Percentiles rank a stretch among this genome's conserved stretches.
Conservation (phyloP, 1,140 invertebrate species). For the Drosophila miranda region DNA sequence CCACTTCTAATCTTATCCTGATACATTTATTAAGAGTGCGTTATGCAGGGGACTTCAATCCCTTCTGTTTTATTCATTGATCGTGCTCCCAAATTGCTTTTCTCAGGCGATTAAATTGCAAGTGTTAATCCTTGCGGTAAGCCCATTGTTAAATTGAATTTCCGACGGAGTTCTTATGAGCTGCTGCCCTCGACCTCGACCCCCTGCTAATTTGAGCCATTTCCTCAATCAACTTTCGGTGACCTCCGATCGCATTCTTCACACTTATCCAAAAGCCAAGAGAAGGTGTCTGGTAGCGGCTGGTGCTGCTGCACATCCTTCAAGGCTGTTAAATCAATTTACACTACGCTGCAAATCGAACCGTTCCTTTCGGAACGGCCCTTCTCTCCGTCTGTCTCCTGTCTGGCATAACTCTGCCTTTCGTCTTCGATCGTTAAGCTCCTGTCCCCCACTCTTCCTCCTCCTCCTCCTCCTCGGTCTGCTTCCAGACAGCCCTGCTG, state of each 20-base stretch:
- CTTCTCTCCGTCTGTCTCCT: neutral
- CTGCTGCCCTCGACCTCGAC: conserved; percentile 18
- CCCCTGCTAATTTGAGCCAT: conserved; percentile 40
- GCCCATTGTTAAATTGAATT: conserved; percentile 28
- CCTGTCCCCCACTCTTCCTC: conserved; percentile 18
- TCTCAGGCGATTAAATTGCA: neutral
- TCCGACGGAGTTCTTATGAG: conserved; percentile 1
- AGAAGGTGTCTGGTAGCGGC: conserved; percentile 43
- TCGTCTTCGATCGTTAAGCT: conserved; percentile 60
- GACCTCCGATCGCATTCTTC: conserved; percentile 58
- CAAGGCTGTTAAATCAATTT: conserved; percentile 79
- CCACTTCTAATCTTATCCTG: too few relatives aligned
- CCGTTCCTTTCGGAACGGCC: neutral
- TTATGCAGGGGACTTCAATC: too few relatives aligned
- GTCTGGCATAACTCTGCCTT: conserved; percentile 69
- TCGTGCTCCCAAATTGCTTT: too few relatives aligned
- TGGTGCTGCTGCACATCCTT: conserved; percentile 68
- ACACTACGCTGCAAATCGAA: conserved; percentile 41
- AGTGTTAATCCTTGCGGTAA: neutral
- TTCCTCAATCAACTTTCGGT: conserved; percentile 52
- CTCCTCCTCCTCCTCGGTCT: neutral
- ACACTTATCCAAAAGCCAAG: conserved; percentile 43
- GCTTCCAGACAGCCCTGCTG: conserved; percentile 2
- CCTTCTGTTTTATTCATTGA: too few relatives aligned
- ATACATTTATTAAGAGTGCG: too few relatives aligned